phyloP scores from a whole-genome alignment of 2,888 invertebrate genomes.

The Nyleta sp. region DNA sequence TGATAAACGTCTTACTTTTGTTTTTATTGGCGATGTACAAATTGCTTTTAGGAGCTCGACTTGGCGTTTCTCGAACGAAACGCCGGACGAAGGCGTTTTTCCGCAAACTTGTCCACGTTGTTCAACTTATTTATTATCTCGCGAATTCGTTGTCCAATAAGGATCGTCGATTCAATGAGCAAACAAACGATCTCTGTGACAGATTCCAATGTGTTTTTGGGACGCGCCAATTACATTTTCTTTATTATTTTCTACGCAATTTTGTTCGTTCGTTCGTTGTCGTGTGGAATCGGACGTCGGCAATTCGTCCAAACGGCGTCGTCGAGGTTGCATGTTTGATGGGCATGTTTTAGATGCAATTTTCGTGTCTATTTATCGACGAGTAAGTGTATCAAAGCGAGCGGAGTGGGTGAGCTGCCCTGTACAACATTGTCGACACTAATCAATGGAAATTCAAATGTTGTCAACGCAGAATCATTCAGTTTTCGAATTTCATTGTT shows the following conservation, averaged over 20 bases:
- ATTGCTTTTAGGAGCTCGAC: background rate
- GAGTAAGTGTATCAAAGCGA: conserved; percentile 24
- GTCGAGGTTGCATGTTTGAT: conserved; percentile 41
- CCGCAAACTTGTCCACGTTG: background rate
- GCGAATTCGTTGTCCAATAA: background rate
- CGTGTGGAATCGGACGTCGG: background rate
- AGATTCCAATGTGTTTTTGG: conserved; percentile 50
- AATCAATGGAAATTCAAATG: too few relatives aligned
- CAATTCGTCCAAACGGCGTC: conserved; percentile 8
- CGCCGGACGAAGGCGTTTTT: background rate
- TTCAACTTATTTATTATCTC: conserved; percentile 23
- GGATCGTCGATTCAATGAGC: conserved; percentile 25
- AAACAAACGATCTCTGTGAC: conserved; percentile 55
- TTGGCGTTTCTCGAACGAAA: too few relatives aligned
- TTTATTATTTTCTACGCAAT: conserved; percentile 11
- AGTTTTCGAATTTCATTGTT: too few relatives aligned
- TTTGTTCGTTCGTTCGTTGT: conserved; percentile 10
- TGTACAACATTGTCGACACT: too few relatives aligned
- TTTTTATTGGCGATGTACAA: conserved; percentile 42
- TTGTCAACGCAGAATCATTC: too few relatives aligned
- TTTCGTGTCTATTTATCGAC: conserved; percentile 41
- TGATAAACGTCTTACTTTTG: conserved; percentile 21
- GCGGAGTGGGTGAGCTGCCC: conserved; percentile 13
- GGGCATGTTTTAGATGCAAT: conserved; percentile 46
- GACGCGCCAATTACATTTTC: conserved; percentile 37